These are phyloP conservation scores for Erebia palarica DNA, from an alignment of 2,888 invertebrate genomes.

Conservation along the genomic window DNA sequence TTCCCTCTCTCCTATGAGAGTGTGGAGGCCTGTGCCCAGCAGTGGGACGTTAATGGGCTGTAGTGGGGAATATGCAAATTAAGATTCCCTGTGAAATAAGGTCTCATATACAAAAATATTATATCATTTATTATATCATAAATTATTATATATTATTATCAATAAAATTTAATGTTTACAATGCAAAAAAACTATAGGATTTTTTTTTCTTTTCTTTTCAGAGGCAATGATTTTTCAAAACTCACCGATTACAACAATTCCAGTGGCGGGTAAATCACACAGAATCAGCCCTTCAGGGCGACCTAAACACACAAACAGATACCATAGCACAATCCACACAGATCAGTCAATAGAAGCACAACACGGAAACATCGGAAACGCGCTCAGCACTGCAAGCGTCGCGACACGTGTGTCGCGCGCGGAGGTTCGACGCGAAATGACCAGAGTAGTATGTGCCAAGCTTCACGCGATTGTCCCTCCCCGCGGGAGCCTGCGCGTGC, in stretches of 20 bases:
- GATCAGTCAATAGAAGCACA: conserved; percentile 49
- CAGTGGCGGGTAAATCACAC: conserved; percentile 47
- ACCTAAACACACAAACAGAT: conserved; percentile 62
- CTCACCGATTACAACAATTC: conserved; percentile 59
- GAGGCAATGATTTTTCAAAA: conserved; percentile 14
- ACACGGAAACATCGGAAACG: conserved; percentile 58
- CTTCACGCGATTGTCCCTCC: conserved; percentile 28
- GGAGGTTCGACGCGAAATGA: conserved; percentile 77
- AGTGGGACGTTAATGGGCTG: too few relatives aligned
- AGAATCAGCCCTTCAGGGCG: conserved; percentile 64
- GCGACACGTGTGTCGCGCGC: conserved; percentile 75
- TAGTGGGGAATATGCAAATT: too few relatives aligned
- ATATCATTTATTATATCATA: too few relatives aligned
- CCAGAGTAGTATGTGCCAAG: too few relatives aligned
- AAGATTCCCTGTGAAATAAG: background rate
- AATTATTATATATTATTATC: background rate
- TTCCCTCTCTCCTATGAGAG: too few relatives aligned
- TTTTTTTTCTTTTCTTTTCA: background rate
- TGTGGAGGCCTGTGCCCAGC: too few relatives aligned
- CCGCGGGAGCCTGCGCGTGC: conserved; percentile 45
- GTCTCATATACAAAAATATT: background rate
- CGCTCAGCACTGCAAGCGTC: conserved; percentile 62
- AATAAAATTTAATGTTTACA: background rate
- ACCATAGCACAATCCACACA: conserved; percentile 68
- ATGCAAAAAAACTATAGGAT: background rate